Conservation (phyloP, 2,797 vertebrate genomes). For the Diglossa cyanea region DNA sequence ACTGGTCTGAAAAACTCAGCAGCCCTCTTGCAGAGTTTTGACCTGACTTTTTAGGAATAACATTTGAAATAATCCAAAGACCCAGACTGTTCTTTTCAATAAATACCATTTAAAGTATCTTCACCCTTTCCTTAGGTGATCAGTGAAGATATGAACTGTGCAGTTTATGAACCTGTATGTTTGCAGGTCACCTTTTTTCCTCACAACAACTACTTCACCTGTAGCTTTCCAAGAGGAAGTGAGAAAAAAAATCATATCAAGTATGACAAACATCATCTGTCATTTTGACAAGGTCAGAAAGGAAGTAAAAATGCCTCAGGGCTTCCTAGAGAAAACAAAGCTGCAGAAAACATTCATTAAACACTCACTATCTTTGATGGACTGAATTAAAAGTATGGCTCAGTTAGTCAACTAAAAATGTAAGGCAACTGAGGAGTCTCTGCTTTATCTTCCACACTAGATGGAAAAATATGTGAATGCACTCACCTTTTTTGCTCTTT, state of each 20-base stretch:
- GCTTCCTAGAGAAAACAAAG: background rate
- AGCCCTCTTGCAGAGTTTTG: background rate
- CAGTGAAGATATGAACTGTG: background rate
- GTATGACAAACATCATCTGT: background rate
- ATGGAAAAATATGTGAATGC: too few relatives aligned
- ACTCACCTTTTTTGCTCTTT: constrained; percentile 94
- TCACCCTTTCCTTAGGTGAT: background rate
- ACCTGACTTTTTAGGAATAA: background rate
- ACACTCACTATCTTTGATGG: background rate
- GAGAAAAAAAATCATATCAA: accelerated
- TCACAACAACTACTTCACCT: background rate
- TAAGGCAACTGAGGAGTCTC: background rate
- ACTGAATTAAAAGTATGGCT: background rate
- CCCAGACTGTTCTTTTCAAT: background rate
- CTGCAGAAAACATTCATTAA: background rate
- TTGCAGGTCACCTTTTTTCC: background rate
- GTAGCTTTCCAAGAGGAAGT: background rate
- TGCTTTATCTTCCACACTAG: background rate
- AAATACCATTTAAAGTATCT: background rate
- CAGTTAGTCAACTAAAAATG: background rate
- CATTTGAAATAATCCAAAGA: background rate
- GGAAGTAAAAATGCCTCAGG: background rate
- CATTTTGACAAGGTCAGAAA: background rate
- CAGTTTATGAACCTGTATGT: background rate
- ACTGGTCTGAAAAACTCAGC: background rate